These are phyloP conservation scores for Mormoops blainvillei DNA, from an alignment of 2,113 vertebrate species.

Conservation along the genomic window DNA sequence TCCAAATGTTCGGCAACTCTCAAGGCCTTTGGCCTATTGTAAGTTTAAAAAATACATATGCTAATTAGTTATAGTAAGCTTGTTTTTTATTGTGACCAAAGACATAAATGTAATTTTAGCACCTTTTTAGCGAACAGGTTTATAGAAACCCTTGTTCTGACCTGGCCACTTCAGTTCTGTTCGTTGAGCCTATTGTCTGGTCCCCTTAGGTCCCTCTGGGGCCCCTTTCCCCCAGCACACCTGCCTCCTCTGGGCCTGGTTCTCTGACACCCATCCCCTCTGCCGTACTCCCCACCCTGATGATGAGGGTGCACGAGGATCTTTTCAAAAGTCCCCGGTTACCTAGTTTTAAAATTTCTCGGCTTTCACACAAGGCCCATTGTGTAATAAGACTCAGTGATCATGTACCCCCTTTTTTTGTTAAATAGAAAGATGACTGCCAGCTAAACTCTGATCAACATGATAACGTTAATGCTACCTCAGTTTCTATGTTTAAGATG, in stretches of 20 bases:
- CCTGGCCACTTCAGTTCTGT: accelerated
- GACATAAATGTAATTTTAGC: not conserved
- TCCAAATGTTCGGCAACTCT: accelerated
- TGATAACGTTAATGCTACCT: not conserved
- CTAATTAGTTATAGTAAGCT: not conserved
- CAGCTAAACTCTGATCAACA: accelerated
- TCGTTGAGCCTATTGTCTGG: accelerated
- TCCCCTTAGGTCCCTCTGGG: accelerated
- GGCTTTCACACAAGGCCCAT: not conserved
- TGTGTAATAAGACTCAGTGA: not conserved
- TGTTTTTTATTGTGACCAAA: not conserved
- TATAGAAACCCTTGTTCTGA: not conserved
- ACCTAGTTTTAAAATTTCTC: not conserved
- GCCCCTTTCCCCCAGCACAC: not conserved
- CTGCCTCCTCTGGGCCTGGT: not conserved
- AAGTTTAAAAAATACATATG: not conserved
- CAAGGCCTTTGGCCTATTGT: not conserved
- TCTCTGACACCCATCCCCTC: too few relatives aligned
- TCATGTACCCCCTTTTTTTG: accelerated
- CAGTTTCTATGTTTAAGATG: not conserved
- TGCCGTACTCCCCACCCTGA: not conserved
- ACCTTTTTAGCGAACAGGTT: accelerated
- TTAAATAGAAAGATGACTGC: not conserved
- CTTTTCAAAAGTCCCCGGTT: not conserved
- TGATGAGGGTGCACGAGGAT: not conserved